These are phyloP conservation scores for Euzophera pinguis DNA, from an alignment of 2,888 invertebrate species.

Conservation along the genomic window DNA sequence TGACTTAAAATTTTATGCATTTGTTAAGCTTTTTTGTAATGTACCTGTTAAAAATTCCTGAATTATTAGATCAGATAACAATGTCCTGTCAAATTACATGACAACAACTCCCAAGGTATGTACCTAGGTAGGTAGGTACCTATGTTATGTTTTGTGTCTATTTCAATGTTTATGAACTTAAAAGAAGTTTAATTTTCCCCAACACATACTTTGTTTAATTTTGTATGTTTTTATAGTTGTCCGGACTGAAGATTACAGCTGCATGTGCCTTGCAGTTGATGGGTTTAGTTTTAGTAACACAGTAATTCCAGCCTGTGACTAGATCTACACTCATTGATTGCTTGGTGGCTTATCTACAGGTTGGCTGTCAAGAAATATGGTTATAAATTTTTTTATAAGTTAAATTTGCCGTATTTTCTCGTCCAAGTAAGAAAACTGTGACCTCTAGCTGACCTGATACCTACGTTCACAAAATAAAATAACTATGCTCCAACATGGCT, in stretches of 20 bases:
- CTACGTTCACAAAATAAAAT: no score
- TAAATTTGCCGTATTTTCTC: no score
- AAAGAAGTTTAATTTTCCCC: no score
- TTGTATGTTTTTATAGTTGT: conserved; percentile 6
- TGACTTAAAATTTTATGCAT: neutral
- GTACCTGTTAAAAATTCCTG: conserved; percentile 29
- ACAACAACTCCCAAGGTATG: conserved; percentile 63
- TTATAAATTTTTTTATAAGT: no score
- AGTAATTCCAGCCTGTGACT: conserved; percentile 84
- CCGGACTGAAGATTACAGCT: conserved; percentile 18
- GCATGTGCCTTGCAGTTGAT: conserved; percentile 58
- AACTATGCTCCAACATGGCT: no score
- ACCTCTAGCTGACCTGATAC: no score
- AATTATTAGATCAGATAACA: conserved; percentile 63
- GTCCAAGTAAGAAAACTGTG: no score
- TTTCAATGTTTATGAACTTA: no score
- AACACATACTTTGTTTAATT: conserved; percentile 13
- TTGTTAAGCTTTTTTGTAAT: neutral
- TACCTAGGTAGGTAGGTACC: conserved; percentile 1
- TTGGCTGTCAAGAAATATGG: neutral
- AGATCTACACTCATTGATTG: conserved; percentile 94
- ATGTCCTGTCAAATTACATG: conserved; percentile 66
- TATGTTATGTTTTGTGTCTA: no score
- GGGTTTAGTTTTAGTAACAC: conserved; percentile 87
- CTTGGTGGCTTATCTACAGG: conserved; percentile 42